These are phyloP conservation scores for Lonchura striata DNA, from an alignment of 2,113 vertebrate species.

Conservation along the genomic window DNA sequence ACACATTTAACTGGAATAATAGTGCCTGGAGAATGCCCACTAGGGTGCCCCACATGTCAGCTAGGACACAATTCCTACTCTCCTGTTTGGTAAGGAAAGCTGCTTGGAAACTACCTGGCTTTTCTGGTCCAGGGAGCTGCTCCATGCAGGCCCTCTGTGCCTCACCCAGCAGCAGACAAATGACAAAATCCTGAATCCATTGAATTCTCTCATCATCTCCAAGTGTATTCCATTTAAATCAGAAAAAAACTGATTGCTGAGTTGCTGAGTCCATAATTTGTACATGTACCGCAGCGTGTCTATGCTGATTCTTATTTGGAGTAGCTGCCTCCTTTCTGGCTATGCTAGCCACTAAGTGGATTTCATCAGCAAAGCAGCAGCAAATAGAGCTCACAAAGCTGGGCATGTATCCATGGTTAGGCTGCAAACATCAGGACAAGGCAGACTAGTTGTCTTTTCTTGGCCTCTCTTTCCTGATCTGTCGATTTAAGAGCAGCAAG, in stretches of 20 bases:
- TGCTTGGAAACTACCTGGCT: not conserved
- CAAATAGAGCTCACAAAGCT: not conserved
- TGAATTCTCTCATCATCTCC: not conserved
- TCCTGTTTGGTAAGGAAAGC: not conserved
- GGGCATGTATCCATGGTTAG: not conserved
- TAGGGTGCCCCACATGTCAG: rapidly evolving
- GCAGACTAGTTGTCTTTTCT: not conserved
- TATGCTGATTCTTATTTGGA: not conserved
- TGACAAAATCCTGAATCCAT: not conserved
- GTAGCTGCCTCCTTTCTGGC: not conserved
- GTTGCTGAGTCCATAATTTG: not conserved
- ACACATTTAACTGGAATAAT: not conserved
- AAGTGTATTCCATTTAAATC: not conserved
- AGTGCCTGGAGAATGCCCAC: too few relatives aligned
- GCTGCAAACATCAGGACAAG: not conserved
- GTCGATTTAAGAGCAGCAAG: not conserved
- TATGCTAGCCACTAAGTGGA: not conserved
- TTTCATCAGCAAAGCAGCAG: not conserved
- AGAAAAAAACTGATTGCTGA: not conserved
- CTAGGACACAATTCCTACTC: not conserved
- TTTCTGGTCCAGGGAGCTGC: not conserved
- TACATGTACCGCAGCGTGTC: not conserved
- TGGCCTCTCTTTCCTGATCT: not conserved
- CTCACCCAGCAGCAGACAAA: not conserved
- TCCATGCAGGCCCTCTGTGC: not conserved